Conservation (phyloP, 2,113 vertebrate species). For the Protobothrops flavoviridis region DNA sequence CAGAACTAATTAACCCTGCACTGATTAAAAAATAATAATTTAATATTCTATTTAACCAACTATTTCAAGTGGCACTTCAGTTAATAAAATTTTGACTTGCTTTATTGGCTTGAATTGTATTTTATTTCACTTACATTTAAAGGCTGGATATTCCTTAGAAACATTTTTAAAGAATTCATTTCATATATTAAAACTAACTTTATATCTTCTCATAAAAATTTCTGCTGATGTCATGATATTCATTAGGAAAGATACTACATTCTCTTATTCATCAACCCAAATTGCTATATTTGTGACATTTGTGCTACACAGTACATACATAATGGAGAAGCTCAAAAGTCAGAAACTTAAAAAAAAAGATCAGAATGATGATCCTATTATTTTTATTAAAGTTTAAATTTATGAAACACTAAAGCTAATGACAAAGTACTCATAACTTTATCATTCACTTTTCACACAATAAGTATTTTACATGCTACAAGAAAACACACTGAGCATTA, state of each 20-base stretch:
- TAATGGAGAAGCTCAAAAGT: not conserved
- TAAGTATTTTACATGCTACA: slow-evolving; percentile 8
- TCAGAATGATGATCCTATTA: slow-evolving; percentile 11
- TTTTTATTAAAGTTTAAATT: not conserved
- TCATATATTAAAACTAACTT: not conserved
- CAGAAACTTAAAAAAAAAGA: not conserved
- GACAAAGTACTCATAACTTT: slow-evolving; percentile 19
- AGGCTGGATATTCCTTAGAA: not conserved
- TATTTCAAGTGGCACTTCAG: not conserved
- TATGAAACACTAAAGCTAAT: slow-evolving; percentile 23
- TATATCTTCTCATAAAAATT: not conserved
- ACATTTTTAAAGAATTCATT: not conserved
- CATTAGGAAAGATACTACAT: not conserved
- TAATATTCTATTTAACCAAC: not conserved
- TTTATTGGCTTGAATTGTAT: not conserved
- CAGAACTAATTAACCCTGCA: not conserved
- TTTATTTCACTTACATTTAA: not conserved
- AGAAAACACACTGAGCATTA: slow-evolving; percentile 25
- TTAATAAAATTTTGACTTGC: not conserved
- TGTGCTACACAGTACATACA: not conserved
- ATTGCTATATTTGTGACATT: not conserved
- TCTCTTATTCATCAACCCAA: not conserved
- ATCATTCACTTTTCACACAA: slow-evolving; percentile 3
- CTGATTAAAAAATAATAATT: not conserved
- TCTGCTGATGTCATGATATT: not conserved